These are phyloP conservation scores for Recurvirostra avosetta DNA, from an alignment of 2,113 vertebrate genomes.

Conservation along the genomic window DNA sequence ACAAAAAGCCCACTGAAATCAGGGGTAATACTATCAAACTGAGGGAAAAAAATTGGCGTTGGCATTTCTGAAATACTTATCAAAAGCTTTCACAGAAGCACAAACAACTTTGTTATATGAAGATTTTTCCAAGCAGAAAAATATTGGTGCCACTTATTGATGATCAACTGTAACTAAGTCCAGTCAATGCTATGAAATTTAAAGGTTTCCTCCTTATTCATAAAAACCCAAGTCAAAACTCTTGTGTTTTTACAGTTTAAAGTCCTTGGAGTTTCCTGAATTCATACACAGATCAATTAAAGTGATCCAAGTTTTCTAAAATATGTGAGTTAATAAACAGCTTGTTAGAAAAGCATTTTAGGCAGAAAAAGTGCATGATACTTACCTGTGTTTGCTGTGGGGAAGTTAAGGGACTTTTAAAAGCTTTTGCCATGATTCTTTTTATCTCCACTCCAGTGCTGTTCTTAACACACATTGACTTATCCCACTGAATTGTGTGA, in stretches of 20 bases:
- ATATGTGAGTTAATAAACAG: not conserved
- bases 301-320: not conserved
- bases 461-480: slow-evolving; percentile 96
- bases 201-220: not conserved
- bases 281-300: not conserved
- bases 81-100: not conserved
- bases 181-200: not conserved
- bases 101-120: not conserved
- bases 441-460: slow-evolving; percentile 97
- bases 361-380: not conserved
- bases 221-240: not conserved
- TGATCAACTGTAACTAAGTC: not conserved
- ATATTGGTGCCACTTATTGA: not conserved
- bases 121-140: not conserved
- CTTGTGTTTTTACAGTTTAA: not conserved
- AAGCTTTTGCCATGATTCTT: slow-evolving; percentile 97
- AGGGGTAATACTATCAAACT: not conserved
- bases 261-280: not conserved
- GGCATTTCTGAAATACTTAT: not conserved
- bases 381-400: slow-evolving; percentile 92
- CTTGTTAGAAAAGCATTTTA: not conserved
- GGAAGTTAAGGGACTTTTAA: slow-evolving; percentile 95
- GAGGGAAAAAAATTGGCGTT: not conserved
- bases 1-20: not conserved
- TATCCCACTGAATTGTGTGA: slow-evolving; percentile 93